Evolutionary conservation across 2,113 vertebrate genomes (phyloP).

Genomic region (Gracilinanus agilis): DNA sequence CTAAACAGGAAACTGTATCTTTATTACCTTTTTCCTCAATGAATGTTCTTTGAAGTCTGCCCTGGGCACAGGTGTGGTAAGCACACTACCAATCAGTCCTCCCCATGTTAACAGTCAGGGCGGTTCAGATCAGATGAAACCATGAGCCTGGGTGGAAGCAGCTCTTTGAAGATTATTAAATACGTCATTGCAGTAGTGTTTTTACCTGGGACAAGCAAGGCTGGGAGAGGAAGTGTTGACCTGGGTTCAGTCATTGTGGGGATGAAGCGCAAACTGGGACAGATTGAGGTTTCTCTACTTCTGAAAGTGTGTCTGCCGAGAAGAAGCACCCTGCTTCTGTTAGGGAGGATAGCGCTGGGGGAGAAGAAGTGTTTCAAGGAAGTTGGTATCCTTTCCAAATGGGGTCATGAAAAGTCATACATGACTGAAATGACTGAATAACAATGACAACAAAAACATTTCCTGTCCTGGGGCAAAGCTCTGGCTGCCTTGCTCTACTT

Average conservation of each 20-base stretch:
- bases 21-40: constrained; percentile 63
- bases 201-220: not conserved
- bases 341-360: not conserved
- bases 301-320: not conserved
- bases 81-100: constrained; percentile 15
- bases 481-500: not conserved
- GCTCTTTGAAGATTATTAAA: not conserved
- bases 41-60: constrained; percentile 40
- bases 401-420: no score
- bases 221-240: not conserved
- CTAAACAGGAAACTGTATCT: constrained; percentile 70
- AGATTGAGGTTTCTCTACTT: not conserved
- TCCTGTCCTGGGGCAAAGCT: not conserved
- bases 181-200: not conserved
- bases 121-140: constrained; percentile 21
- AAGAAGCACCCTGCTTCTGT: not conserved
- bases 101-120: constrained; percentile 55
- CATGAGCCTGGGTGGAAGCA: constrained; percentile 35
- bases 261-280: not conserved
- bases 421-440: no score
- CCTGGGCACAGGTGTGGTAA: constrained; percentile 18
- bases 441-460: not conserved
- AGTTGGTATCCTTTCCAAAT: not conserved
- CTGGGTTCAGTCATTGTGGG: not conserved
- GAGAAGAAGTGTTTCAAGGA: not conserved